Conservation (phyloP, 2,797 vertebrate genomes). For the Tolypeutes matacus region DNA sequence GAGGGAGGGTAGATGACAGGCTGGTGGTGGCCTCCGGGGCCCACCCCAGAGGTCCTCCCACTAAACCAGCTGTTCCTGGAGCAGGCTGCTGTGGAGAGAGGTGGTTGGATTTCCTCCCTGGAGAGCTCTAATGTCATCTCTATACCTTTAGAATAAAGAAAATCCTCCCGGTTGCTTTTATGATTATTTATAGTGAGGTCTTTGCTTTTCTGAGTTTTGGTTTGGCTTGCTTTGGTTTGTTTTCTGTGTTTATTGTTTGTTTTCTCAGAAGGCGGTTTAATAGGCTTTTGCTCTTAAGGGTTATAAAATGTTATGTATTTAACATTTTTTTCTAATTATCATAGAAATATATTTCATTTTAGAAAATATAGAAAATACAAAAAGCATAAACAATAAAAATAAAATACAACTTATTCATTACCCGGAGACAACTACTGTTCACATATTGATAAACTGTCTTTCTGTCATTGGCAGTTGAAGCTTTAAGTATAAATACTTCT, state of each 20-base stretch:
- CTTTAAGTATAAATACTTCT: neutral
- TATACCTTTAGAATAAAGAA: slow-evolving; percentile 33
- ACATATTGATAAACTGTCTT: neutral
- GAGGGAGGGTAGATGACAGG: neutral
- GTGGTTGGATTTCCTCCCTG: neutral
- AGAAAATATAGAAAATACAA: slow-evolving; percentile 51
- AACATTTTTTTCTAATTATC: slow-evolving; percentile 42
- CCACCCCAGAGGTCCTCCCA: neutral
- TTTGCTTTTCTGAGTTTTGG: neutral
- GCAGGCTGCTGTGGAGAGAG: neutral
- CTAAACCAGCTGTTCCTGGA: neutral
- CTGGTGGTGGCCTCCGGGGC: neutral
- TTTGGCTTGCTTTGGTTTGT: slow-evolving; percentile 34
- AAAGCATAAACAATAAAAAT: slow-evolving; percentile 45
- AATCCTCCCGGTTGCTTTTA: slow-evolving; percentile 30
- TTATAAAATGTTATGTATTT: slow-evolving; percentile 41
- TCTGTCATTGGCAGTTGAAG: slow-evolving; percentile 65
- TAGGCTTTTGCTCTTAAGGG: neutral
- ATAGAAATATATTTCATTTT: slow-evolving; percentile 61
- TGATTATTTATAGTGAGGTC: slow-evolving; percentile 23
- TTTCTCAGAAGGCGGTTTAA: slow-evolving; percentile 65
- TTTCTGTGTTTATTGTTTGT: slow-evolving; percentile 60
- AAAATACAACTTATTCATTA: slow-evolving; percentile 17
- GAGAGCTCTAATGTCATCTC: slow-evolving; percentile 19
- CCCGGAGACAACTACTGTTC: neutral